These are phyloP conservation scores for Porites divaricata DNA, from an alignment of 92 coral and sea anemone genomes.

Conservation along the genomic window DNA sequence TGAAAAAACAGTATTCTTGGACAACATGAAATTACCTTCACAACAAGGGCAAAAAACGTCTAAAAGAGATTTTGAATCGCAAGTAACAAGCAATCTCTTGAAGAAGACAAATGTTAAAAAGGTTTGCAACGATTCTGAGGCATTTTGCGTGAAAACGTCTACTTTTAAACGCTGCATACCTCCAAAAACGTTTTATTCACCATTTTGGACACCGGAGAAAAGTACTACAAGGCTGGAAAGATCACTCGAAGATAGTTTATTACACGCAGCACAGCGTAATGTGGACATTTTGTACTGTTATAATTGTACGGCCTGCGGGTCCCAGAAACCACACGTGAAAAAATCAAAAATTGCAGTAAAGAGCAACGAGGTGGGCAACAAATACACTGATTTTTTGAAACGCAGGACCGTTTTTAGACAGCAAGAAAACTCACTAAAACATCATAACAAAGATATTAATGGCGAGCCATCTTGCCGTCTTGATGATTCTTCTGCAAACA, in stretches of 20 bases:
- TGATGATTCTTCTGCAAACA: not conserved
- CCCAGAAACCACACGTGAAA: slow-evolving; percentile 9
- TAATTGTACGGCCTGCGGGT: not conserved
- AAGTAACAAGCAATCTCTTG: not conserved
- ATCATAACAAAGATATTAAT: not conserved
- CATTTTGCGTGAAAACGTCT: slow-evolving; percentile 4
- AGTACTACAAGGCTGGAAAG: not conserved
- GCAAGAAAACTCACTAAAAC: not conserved
- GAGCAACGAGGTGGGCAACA: not conserved
- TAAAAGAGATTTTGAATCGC: not conserved
- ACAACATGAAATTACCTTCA: not conserved
- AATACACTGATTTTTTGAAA: slow-evolving; percentile 30
- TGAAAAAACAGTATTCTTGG: slow-evolving; percentile 6
- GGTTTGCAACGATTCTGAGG: not conserved
- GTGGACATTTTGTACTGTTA: slow-evolving; percentile 22
- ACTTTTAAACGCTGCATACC: slow-evolving; percentile 10
- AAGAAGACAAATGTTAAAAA: not conserved
- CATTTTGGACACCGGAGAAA: slow-evolving; percentile 27
- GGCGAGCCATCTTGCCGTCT: not conserved
- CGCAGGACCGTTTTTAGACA: not conserved
- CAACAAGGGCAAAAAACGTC: not conserved
- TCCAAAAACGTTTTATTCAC: slow-evolving; percentile 29
- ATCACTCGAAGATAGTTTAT: not conserved
- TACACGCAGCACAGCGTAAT: slow-evolving; percentile 1
- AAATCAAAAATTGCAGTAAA: not conserved